Conservation (phyloP, 2,888 invertebrate species). For the Chymomyza fuscimana region DNA sequence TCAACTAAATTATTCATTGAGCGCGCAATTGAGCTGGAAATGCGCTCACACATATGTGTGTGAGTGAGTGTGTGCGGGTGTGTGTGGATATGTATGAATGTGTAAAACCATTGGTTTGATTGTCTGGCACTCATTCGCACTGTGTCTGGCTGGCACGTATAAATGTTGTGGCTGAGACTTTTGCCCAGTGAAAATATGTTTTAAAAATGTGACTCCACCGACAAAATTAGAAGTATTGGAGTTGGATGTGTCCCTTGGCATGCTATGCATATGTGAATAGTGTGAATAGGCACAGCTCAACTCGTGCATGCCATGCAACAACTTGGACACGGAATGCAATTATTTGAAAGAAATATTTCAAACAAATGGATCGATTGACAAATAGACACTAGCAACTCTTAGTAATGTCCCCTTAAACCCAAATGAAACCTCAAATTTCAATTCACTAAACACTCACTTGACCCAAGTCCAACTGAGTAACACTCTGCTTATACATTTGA, state of each 20-base stretch:
- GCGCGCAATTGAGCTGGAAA: constrained; percentile 73
- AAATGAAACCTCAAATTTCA: constrained; percentile 17
- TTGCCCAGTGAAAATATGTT: constrained; percentile 29
- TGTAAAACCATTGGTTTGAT: constrained; percentile 36
- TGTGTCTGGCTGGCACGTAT: constrained; percentile 58
- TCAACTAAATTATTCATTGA: constrained; percentile 71
- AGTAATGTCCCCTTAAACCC: too few relatives aligned
- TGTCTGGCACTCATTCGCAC: constrained; percentile 42
- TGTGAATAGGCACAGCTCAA: constrained; percentile 20
- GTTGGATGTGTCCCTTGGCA: neutral
- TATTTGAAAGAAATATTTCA: too few relatives aligned
- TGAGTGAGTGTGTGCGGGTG: neutral
- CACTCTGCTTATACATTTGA: too few relatives aligned
- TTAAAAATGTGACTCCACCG: neutral
- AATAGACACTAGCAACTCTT: too few relatives aligned
- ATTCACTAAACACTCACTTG: constrained; percentile 14
- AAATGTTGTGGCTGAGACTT: constrained; percentile 51
- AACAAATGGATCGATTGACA: too few relatives aligned
- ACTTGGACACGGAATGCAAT: constrained; percentile 47
- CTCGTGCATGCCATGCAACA: constrained; percentile 52
- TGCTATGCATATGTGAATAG: too few relatives aligned
- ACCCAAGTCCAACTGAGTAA: neutral
- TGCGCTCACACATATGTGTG: constrained; percentile 42
- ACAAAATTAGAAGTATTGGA: neutral
- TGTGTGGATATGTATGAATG: constrained; percentile 10